These are phyloP conservation scores for Philhelius pedissequus DNA, from an alignment of 2,888 invertebrate species.

Conservation along the genomic window DNA sequence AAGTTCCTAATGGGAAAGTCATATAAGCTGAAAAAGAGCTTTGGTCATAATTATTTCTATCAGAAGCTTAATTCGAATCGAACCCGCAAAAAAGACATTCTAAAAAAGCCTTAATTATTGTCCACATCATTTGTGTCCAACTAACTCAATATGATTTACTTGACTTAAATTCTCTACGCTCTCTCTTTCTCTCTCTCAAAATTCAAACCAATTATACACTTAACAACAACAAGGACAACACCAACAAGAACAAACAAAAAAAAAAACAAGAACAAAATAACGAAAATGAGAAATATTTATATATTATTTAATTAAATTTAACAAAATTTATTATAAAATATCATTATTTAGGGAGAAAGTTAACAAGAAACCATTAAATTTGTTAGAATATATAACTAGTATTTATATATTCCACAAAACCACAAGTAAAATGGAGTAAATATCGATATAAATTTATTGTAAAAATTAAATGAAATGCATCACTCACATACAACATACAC, in stretches of 20 bases:
- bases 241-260: neutral
- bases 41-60: constrained; percentile 78
- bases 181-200: neutral
- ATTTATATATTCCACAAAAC: constrained; percentile 39
- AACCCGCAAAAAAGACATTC: constrained; percentile 77
- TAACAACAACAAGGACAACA: neutral
- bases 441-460: constrained; percentile 51
- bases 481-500: constrained; percentile 31
- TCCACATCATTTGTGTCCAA: constrained; percentile 13
- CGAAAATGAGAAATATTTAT: constrained; percentile 33
- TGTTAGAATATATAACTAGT: constrained; percentile 47
- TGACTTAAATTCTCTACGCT: constrained; percentile 24
- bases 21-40: constrained; percentile 77
- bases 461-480: constrained; percentile 32
- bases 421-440: constrained; percentile 46
- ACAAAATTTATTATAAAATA: constrained; percentile 43
- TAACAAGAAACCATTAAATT: constrained; percentile 9
- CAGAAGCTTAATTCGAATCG: constrained; percentile 75
- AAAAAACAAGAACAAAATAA: neutral
- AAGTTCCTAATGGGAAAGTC: constrained; percentile 78
- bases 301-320: constrained; percentile 28
- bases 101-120: constrained; percentile 68
- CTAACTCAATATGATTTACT: constrained; percentile 11
- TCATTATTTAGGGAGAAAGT: constrained; percentile 51
- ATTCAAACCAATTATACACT: neutral